Conservation (phyloP, 2,797 vertebrate species). For the Sus cebifrons region DNA sequence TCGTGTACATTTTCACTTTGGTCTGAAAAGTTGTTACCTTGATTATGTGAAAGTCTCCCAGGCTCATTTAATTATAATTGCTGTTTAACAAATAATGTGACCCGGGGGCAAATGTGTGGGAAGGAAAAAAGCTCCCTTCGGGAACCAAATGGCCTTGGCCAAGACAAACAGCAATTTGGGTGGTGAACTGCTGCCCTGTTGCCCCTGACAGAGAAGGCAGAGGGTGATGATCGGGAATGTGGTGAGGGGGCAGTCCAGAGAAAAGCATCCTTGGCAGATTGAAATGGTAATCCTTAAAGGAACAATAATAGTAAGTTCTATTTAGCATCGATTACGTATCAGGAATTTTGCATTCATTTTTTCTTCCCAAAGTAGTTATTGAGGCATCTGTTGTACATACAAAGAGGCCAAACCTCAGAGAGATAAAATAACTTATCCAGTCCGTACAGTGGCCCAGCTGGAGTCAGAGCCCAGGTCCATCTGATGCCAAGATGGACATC, state of each 20-base stretch:
- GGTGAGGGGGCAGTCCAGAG: not conserved
- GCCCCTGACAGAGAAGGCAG: not conserved
- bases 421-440: not conserved
- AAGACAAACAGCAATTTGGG: not conserved
- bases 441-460: not conserved
- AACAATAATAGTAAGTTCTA: not conserved
- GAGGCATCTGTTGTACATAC: not conserved
- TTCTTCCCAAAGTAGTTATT: not conserved
- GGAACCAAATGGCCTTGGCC: not conserved
- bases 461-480: not conserved
- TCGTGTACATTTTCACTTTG: not conserved
- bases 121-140: not conserved
- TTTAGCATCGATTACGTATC: not conserved
- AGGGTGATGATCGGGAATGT: not conserved
- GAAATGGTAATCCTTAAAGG: not conserved
- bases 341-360: not conserved
- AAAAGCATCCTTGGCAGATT: not conserved
- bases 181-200: not conserved
- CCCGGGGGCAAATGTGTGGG: not conserved
- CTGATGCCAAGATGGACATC: not conserved
- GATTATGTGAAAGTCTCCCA: not conserved
- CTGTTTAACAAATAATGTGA: conserved; percentile 55
- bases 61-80: not conserved
- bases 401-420: not conserved
- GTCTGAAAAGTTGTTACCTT: not conserved